Conservation (phyloP, 1,140 invertebrate genomes). For the Sinonovacula constricta region DNA sequence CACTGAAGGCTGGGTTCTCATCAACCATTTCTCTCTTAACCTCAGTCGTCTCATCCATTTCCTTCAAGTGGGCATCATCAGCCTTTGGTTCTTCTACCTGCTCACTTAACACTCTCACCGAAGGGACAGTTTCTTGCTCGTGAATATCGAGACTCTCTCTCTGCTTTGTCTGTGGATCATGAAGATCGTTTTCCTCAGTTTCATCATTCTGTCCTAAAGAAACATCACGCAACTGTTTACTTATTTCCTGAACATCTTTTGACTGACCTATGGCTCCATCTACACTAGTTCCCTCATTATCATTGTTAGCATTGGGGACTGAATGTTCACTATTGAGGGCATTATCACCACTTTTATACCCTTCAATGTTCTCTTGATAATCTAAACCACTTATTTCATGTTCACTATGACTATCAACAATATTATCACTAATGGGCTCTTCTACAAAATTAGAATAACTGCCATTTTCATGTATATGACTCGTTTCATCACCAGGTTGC, state of each 20-base stretch:
- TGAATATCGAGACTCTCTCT: neutral
- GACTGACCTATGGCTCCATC: neutral
- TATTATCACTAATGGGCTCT: neutral
- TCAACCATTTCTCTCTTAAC: conserved; percentile 31
- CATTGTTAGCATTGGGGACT: neutral
- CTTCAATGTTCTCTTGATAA: neutral
- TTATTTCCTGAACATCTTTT: neutral
- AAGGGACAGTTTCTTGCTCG: neutral
- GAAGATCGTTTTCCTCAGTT: neutral
- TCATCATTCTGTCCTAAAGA: neutral
- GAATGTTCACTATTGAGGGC: too few species aligned
- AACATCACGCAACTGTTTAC: neutral
- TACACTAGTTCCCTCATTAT: neutral
- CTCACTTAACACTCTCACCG: neutral
- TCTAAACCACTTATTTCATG: neutral
- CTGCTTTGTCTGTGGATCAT: neutral
- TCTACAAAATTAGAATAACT: neutral
- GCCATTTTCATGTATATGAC: neutral
- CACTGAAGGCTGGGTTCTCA: conserved; percentile 50
- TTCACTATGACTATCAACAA: neutral
- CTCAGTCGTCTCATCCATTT: neutral
- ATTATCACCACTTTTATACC: neutral
- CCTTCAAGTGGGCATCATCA: neutral
- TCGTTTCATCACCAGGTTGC: neutral
- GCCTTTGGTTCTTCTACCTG: too few species aligned